Conservation (phyloP, 2,888 invertebrate genomes). For the Crioceris asparagi region DNA sequence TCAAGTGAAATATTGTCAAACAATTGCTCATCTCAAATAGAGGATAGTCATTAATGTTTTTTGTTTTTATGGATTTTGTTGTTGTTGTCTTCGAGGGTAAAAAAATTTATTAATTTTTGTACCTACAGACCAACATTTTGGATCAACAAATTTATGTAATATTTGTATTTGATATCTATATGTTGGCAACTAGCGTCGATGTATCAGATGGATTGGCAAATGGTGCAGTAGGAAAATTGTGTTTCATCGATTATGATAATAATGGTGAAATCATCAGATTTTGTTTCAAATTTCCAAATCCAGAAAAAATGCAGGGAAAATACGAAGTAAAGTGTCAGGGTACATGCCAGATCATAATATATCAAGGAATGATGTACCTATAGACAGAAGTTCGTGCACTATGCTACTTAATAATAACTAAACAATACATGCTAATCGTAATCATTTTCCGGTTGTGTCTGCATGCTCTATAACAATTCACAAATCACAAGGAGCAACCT, state of each 20-base stretch:
- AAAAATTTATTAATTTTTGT: no score
- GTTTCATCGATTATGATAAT: neutral
- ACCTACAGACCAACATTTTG: no score
- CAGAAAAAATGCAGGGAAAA: neutral
- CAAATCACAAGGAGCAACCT: conserved; percentile 1
- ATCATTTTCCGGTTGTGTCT: neutral
- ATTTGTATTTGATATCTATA: no score
- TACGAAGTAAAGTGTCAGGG: neutral
- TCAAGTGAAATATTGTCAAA: no score
- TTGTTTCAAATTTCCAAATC: neutral
- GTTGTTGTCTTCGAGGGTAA: no score
- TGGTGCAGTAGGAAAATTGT: neutral
- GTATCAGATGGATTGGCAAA: no score
- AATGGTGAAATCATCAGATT: neutral
- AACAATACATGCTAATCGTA: neutral
- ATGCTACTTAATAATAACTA: neutral
- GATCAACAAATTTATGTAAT: no score
- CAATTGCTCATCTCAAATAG: no score
- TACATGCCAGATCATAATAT: neutral
- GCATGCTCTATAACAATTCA: neutral
- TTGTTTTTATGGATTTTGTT: no score
- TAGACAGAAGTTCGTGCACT: neutral
- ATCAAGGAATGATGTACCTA: neutral
- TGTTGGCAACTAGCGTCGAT: no score
- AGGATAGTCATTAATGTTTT: no score